Evolutionary conservation across 1,140 invertebrate species (phyloP).

Genomic region (Drosophila biarmipes): DNA sequence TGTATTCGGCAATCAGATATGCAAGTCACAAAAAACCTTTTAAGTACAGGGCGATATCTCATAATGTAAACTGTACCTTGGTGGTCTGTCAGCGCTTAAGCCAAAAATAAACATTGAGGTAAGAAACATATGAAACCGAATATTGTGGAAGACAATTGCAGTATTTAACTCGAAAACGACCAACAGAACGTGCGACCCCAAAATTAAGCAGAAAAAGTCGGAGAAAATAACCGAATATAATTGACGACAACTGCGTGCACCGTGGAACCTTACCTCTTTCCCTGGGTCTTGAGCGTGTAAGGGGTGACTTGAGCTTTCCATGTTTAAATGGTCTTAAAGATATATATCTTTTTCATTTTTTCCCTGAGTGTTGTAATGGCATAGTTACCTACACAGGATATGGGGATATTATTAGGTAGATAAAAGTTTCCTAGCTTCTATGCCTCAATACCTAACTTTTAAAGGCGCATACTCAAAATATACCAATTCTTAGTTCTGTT

Average conservation of each 20-base stretch:
- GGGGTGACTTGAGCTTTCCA: background rate
- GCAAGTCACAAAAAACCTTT: slow-evolving; percentile 37
- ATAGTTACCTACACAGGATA: background rate
- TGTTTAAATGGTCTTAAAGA: background rate
- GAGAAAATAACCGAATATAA: slow-evolving; percentile 5
- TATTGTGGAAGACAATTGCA: slow-evolving; percentile 30
- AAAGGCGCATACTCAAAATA: too few relatives aligned
- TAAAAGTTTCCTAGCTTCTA: too few relatives aligned
- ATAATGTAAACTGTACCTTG: slow-evolving; percentile 17
- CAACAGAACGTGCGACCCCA: slow-evolving; percentile 48
- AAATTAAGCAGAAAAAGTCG: slow-evolving; percentile 22
- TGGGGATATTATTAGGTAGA: too few relatives aligned
- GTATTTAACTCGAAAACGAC: slow-evolving; percentile 48
- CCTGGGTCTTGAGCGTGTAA: background rate
- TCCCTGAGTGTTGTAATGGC: background rate
- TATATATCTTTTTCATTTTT: background rate
- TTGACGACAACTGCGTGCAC: slow-evolving; percentile 5
- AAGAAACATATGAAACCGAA: slow-evolving; percentile 9
- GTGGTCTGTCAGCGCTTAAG: slow-evolving; percentile 28
- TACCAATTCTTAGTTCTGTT: too few relatives aligned
- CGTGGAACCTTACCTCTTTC: background rate
- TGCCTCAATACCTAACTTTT: too few relatives aligned
- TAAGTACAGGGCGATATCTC: slow-evolving; percentile 28
- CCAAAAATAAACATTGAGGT: slow-evolving; percentile 42
- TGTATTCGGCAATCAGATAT: slow-evolving; percentile 20